Conservation (phyloP, 2,113 vertebrate genomes). For the Oreocharis arfaki region DNA sequence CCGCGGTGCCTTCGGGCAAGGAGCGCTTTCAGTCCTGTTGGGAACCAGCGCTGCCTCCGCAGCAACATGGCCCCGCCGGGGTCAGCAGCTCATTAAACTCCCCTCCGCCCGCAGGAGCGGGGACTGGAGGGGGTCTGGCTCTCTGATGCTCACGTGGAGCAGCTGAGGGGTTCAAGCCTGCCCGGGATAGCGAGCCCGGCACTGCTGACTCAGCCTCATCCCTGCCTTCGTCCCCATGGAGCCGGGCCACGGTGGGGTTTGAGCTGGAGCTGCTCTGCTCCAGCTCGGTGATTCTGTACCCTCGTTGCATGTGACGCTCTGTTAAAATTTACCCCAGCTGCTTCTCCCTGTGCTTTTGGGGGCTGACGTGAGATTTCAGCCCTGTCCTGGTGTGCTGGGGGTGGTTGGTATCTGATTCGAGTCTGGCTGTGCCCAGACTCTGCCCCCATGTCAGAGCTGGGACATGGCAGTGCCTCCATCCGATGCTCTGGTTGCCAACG, state of each 20-base stretch:
- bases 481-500: neutral
- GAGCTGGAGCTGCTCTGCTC: neutral
- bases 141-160: neutral
- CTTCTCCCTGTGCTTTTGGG: neutral
- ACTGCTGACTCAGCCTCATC: fast-evolving
- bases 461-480: fast-evolving
- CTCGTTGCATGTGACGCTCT: fast-evolving
- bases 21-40: neutral
- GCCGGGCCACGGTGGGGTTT: neutral
- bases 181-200: neutral
- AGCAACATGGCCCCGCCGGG: neutral
- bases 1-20: neutral
- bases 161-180: neutral
- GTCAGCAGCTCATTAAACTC: conserved; percentile 6
- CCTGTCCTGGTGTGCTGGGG: neutral
- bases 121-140: neutral
- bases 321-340: neutral
- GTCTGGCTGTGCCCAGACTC: neutral
- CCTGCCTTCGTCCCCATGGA: neutral
- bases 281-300: fast-evolving
- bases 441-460: neutral
- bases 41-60: neutral
- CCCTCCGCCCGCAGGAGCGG: fast-evolving
- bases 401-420: neutral
- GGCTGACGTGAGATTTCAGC: neutral